phyloP scores from a whole-genome alignment of 1,140 invertebrate species.

The Trinorchestia longiramus region DNA sequence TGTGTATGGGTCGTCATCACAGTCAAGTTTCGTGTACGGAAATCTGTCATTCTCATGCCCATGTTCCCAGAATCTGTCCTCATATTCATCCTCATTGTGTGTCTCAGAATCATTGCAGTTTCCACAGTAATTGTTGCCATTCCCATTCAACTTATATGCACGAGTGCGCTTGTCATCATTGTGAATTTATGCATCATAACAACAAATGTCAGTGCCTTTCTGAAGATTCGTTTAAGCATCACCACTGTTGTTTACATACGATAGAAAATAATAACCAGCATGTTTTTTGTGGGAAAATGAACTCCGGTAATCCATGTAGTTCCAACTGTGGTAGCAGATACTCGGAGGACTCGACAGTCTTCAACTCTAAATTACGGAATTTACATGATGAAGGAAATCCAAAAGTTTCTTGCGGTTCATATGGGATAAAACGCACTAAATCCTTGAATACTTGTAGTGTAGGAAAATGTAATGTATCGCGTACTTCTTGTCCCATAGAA shows the following conservation, averaged over 20 bases:
- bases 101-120: neutral
- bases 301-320: neutral
- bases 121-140: neutral
- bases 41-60: neutral
- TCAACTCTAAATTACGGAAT: neutral
- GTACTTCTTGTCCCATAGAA: neutral
- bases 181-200: neutral
- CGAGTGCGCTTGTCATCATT: neutral
- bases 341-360: neutral
- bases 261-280: neutral
- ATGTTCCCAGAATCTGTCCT: neutral
- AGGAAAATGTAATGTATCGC: neutral
- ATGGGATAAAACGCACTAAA: neutral
- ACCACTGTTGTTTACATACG: neutral
- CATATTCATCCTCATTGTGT: neutral
- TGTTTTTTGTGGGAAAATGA: neutral
- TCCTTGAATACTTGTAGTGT: neutral
- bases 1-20: neutral
- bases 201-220: neutral
- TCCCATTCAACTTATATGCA: neutral
- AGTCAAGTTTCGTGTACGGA: neutral
- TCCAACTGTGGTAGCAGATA: neutral
- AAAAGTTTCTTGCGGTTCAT: neutral
- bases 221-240: neutral
- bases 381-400: neutral